These are phyloP conservation scores for Pachypsylla venusta DNA, from an alignment of 1,140 invertebrate genomes.

Conservation along the genomic window DNA sequence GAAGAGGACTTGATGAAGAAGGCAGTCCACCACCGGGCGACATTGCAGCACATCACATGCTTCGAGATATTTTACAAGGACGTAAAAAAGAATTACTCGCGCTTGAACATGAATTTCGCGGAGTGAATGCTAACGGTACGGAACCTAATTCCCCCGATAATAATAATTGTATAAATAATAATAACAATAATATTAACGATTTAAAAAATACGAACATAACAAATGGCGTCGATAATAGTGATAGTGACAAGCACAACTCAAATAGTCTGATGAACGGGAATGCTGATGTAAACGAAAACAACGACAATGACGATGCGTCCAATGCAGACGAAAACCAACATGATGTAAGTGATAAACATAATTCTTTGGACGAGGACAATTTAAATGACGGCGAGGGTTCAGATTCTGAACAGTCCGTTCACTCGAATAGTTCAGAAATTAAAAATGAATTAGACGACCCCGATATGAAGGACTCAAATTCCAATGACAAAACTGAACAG, in stretches of 20 bases:
- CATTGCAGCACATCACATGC: conserved; percentile 50
- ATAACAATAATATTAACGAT: conserved; percentile 27
- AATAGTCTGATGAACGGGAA: conserved; percentile 9
- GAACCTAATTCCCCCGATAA: conserved; percentile 34
- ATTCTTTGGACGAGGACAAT: conserved; percentile 1
- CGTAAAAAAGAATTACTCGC: conserved; percentile 57
- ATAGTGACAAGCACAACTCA: conserved; percentile 9
- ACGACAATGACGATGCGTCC: background rate
- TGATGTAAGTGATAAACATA: conserved; percentile 22
- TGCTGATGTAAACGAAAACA: conserved; percentile 13
- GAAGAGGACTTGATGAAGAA: conserved; percentile 24
- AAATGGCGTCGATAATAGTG: conserved; percentile 13
- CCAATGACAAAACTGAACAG: conserved; percentile 31
- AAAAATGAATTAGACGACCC: conserved; percentile 37
- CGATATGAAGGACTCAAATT: conserved; percentile 33
- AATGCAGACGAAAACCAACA: conserved; percentile 14
- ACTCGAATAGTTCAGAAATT: conserved; percentile 38
- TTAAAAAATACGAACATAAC: conserved; percentile 12
- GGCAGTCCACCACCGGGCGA: conserved; percentile 24
- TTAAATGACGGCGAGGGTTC: conserved; percentile 38
- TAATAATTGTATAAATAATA: conserved; percentile 33
- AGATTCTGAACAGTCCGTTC: conserved; percentile 48
- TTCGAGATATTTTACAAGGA: conserved; percentile 65
- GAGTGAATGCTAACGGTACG: conserved; percentile 25
- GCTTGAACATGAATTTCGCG: conserved; percentile 41